Conservation (phyloP, 2,797 vertebrate genomes). For the Pseudotriccus pelzelni region DNA sequence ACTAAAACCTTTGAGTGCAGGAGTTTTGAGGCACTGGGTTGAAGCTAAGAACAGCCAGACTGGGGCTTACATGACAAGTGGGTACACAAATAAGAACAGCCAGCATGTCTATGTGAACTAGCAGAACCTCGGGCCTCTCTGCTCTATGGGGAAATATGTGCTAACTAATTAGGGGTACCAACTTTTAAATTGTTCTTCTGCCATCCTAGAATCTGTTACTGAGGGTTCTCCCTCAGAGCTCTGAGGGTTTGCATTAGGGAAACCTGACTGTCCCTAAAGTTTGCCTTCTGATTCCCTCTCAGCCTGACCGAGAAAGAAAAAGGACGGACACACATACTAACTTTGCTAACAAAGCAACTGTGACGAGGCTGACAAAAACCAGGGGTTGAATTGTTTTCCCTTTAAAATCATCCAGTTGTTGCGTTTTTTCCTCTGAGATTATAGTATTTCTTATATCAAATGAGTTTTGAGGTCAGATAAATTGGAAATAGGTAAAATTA, state of each 20-base stretch:
- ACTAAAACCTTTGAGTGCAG: not conserved
- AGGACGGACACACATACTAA: rapidly evolving
- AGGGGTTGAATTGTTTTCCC: not conserved
- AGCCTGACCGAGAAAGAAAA: not conserved
- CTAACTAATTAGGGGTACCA: not conserved
- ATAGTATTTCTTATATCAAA: not conserved
- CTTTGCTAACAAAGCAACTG: not conserved
- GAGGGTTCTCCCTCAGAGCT: not conserved
- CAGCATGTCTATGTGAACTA: not conserved
- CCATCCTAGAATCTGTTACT: not conserved
- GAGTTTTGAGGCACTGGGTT: not conserved
- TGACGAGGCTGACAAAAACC: not conserved
- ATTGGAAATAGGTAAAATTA: not conserved
- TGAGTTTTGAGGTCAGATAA: not conserved
- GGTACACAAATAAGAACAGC: not conserved
- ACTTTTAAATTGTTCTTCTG: not conserved
- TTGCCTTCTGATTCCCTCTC: not conserved
- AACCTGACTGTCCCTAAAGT: not conserved
- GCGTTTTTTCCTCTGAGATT: not conserved
- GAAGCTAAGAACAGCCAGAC: not conserved
- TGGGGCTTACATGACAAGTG: not conserved
- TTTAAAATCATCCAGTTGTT: not conserved
- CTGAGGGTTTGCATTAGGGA: not conserved
- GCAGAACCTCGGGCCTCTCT: not conserved
- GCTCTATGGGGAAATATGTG: not conserved